Conservation (phyloP, 2,113 vertebrate species). For the Epinephelus fuscoguttatus region DNA sequence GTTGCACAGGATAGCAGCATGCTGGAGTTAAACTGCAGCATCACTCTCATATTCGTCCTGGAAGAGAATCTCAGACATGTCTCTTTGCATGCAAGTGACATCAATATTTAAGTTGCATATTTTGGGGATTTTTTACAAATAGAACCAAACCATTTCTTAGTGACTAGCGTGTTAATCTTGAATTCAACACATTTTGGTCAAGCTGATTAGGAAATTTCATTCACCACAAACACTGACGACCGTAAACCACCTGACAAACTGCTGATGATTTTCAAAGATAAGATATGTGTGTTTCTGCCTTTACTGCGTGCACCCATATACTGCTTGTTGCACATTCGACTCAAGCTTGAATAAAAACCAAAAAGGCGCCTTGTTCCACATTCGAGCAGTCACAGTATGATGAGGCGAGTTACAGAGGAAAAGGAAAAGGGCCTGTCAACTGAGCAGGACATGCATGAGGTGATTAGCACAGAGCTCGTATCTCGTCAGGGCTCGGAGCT, state of each 20-base stretch:
- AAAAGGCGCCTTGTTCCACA: neutral
- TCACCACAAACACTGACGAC: neutral
- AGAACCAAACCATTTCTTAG: neutral
- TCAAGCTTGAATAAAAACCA: neutral
- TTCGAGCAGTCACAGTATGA: neutral
- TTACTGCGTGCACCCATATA: neutral
- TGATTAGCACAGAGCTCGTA: conserved; percentile 63
- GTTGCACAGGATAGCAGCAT: conserved; percentile 1
- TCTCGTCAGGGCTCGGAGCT: conserved; percentile 52
- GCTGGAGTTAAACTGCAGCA: conserved; percentile 16
- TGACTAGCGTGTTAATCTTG: neutral
- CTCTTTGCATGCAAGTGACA: neutral
- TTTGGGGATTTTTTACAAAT: neutral
- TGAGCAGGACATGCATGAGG: conserved; percentile 64
- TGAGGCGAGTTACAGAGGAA: conserved; percentile 30
- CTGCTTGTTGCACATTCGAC: neutral
- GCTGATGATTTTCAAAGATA: neutral
- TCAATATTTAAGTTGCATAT: neutral
- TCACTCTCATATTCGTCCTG: neutral
- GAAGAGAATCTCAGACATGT: neutral
- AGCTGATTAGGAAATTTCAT: neutral
- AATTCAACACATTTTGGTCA: neutral
- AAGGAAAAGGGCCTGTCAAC: conserved; percentile 60
- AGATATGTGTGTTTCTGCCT: neutral
- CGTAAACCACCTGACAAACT: neutral